A percentile compares a stretch with the other conserved stretches of the same genome.
Conservation (phyloP, 2,113 vertebrate genomes). For the Oxyruncus cristatus region DNA sequence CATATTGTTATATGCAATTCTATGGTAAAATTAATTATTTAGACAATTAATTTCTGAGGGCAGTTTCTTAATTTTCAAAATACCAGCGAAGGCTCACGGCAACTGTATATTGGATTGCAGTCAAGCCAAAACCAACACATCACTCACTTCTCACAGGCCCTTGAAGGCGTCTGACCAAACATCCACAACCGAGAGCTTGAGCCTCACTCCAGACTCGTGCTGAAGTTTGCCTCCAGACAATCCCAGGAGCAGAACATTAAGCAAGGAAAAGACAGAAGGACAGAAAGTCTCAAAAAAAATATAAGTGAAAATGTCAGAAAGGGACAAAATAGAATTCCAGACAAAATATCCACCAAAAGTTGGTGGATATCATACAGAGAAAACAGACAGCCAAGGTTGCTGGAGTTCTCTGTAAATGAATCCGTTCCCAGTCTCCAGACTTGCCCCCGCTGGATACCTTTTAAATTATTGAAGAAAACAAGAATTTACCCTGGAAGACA, state of each 20-base stretch:
- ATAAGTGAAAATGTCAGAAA: not conserved
- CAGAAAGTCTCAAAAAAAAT: not conserved
- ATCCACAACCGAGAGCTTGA: not conserved
- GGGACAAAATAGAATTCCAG: not conserved
- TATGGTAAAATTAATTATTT: slow-evolving; percentile 10
- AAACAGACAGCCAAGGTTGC: not conserved
- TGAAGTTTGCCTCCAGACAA: not conserved
- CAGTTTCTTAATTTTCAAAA: not conserved
- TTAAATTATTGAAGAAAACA: not conserved
- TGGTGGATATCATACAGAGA: not conserved
- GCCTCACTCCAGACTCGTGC: not conserved
- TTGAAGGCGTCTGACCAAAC: not conserved
- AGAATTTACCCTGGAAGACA: not conserved
- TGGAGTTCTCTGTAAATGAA: not conserved
- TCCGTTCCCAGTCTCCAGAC: not conserved
- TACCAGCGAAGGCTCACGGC: not conserved
- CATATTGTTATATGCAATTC: not conserved
- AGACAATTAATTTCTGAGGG: not conserved
- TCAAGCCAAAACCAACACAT: not conserved
- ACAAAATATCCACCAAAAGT: not conserved
- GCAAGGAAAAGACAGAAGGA: not conserved
- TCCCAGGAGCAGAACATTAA: not conserved
- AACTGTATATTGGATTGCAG: no score
- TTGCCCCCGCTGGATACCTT: not conserved
- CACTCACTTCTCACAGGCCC: not conserved